phyloP scores from a whole-genome alignment of 1,140 invertebrate species.

The Zophobas morio region DNA sequence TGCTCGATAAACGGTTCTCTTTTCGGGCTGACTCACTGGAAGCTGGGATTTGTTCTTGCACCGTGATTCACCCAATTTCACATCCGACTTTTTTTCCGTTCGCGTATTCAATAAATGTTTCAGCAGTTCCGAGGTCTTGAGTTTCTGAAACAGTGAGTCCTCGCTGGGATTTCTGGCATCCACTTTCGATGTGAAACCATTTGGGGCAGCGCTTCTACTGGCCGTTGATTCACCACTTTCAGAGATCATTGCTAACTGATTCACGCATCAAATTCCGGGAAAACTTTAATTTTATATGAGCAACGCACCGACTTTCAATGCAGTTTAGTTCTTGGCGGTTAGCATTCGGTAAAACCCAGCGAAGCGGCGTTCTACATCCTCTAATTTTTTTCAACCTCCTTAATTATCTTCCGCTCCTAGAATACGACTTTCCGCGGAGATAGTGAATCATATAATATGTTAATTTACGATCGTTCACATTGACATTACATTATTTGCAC shows the following conservation, averaged over 20 bases:
- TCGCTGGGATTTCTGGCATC: conserved; percentile 15
- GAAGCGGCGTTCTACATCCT: conserved; percentile 13
- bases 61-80: conserved; percentile 35
- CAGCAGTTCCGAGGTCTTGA: conserved; percentile 53
- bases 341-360: conserved; percentile 48
- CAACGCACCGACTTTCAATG: conserved; percentile 44
- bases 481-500: conserved; percentile 12
- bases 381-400: conserved; percentile 8
- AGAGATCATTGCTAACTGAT: conserved; percentile 51
- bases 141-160: conserved; percentile 46
- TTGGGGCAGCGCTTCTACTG: conserved; percentile 11
- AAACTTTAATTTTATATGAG: conserved; percentile 47
- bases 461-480: background rate
- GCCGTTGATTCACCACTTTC: conserved; percentile 54
- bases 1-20: conserved; percentile 6
- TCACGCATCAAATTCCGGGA: conserved; percentile 52
- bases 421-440: conserved; percentile 1
- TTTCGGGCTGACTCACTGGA: conserved; percentile 48
- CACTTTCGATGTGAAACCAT: conserved; percentile 12
- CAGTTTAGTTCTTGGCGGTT: conserved; percentile 38
- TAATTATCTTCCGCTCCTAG: conserved; percentile 31
- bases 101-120: conserved; percentile 50
- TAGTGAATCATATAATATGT: background rate
- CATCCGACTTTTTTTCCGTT: conserved; percentile 26
- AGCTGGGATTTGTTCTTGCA: conserved; percentile 28